phyloP scores from a whole-genome alignment of 2,113 vertebrate species.

The Lathamus discolor region DNA sequence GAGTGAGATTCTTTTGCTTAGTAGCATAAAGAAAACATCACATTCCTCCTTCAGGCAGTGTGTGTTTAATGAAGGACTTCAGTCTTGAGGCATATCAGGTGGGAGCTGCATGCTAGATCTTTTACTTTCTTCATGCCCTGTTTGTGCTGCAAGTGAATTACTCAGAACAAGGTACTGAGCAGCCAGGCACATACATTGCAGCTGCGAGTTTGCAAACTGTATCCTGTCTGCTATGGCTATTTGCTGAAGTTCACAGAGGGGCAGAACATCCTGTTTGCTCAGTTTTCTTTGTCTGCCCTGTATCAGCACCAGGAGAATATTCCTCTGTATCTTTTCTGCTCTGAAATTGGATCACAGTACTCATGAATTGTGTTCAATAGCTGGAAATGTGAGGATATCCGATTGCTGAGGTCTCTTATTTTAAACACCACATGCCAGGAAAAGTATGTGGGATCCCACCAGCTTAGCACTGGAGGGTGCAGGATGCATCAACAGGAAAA shows the following conservation, averaged over 20 bases:
- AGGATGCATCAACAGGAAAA: slow-evolving; percentile 76
- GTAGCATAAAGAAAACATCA: neutral
- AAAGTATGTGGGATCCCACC: slow-evolving; percentile 69
- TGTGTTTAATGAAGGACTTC: neutral
- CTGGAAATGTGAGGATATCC: slow-evolving; percentile 81
- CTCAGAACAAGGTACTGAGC: neutral
- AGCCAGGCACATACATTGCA: neutral
- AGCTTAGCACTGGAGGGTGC: slow-evolving; percentile 59
- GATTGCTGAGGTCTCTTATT: slow-evolving; percentile 76
- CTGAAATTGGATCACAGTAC: slow-evolving; percentile 74
- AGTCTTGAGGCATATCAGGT: neutral
- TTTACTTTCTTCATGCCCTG: neutral
- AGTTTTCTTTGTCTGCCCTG: slow-evolving; percentile 64
- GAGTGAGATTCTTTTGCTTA: neutral
- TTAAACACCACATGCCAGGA: slow-evolving; percentile 72
- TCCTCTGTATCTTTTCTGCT: slow-evolving; percentile 66
- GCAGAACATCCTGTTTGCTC: slow-evolving; percentile 78
- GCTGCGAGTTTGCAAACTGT: neutral
- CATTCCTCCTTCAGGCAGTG: neutral
- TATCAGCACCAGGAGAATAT: slow-evolving; percentile 58
- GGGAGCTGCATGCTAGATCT: neutral
- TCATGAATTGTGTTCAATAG: slow-evolving; percentile 74
- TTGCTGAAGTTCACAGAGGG: slow-evolving; percentile 38
- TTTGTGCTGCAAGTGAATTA: neutral
- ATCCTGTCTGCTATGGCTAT: slow-evolving; percentile 26